Evolutionary conservation across 2,797 vertebrate species (phyloP).

Genomic region (Spinus olivaceus): DNA sequence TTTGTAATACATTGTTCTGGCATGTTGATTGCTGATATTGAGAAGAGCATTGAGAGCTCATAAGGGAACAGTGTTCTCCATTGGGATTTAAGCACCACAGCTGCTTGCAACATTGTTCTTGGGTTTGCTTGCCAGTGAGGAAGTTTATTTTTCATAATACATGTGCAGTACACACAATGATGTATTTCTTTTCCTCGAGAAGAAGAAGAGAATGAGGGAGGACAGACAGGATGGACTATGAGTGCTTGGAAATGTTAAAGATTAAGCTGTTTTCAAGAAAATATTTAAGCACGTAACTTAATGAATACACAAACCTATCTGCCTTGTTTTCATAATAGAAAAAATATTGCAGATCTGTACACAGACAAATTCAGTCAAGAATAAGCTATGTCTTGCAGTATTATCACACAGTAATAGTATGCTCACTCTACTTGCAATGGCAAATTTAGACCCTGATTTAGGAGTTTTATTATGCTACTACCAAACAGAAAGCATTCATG

Average conservation of each 20-base stretch:
- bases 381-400: neutral
- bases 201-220: neutral
- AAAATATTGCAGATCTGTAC: neutral
- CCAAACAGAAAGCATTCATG: neutral
- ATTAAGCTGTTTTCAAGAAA: neutral
- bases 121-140: neutral
- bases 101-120: constrained; percentile 38
- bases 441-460: neutral
- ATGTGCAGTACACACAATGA: neutral
- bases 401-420: neutral
- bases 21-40: neutral
- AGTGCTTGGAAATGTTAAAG: neutral
- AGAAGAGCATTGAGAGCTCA: constrained; percentile 21
- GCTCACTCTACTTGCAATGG: neutral
- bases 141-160: constrained; percentile 37
- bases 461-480: neutral
- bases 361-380: neutral
- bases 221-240: neutral
- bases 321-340: neutral
- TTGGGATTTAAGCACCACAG: neutral
- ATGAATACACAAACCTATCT: neutral
- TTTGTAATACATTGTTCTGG: constrained; percentile 24
- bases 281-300: neutral
- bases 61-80: constrained; percentile 24
- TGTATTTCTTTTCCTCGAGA: neutral